phyloP scores from a whole-genome alignment of 2,888 invertebrate genomes.

The Ophion costatus region DNA sequence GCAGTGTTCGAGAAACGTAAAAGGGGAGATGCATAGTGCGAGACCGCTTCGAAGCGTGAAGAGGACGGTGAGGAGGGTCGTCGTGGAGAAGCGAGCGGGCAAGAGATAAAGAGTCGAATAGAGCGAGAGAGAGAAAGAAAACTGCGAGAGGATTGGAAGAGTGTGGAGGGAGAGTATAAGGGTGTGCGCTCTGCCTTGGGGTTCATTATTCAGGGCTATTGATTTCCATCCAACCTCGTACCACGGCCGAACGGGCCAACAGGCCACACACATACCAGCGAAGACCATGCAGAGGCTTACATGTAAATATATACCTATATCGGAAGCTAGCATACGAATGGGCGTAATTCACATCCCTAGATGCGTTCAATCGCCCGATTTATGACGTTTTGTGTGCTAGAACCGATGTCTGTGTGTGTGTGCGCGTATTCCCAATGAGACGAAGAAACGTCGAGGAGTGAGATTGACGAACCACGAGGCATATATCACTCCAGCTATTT shows the following conservation, averaged over 20 bases:
- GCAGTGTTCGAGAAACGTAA: constrained; percentile 41
- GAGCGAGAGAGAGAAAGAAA: constrained; percentile 47
- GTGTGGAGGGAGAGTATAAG: constrained; percentile 57
- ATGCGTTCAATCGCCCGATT: constrained; percentile 8
- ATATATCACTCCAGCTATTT: not conserved
- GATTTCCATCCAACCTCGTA: constrained; percentile 82
- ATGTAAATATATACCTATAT: constrained; percentile 23
- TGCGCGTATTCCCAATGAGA: not conserved
- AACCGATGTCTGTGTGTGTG: constrained; percentile 1
- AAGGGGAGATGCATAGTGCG: constrained; percentile 70
- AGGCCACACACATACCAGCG: constrained; percentile 72
- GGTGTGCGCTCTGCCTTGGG: constrained; percentile 78
- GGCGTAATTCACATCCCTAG: constrained; percentile 14
- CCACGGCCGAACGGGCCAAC: constrained; percentile 76
- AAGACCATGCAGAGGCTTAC: constrained; percentile 28
- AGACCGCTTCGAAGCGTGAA: constrained; percentile 80
- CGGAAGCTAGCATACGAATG: not conserved
- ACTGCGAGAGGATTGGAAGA: constrained; percentile 62
- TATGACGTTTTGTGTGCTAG: constrained; percentile 9
- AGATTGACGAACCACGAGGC: constrained; percentile 74
- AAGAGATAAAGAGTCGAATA: constrained; percentile 58
- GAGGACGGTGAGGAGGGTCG: constrained; percentile 46
- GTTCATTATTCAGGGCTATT: constrained; percentile 84
- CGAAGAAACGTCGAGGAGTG: constrained; percentile 59
- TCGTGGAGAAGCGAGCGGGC: constrained; percentile 24